Base-by-base conservation (phyloP, 2,797 vertebrate species). In the Helostoma temminkii region DNA sequence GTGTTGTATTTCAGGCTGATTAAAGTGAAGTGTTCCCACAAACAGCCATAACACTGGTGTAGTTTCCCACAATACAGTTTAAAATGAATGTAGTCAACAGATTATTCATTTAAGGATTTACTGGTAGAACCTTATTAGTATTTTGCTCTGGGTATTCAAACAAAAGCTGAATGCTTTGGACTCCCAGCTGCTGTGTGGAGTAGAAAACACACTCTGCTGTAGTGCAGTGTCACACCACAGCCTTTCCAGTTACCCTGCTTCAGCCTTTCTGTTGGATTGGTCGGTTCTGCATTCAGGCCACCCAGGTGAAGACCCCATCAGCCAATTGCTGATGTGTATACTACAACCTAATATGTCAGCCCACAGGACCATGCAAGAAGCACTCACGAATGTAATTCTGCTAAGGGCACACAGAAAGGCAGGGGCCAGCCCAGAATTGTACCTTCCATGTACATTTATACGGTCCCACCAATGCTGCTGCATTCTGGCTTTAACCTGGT, bases 101-200 rank as follows among this genome's bases (percentile, higher is more conserved):
- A 18, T 12, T 45, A 42, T 2, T 12, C 6, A 34, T 34, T 10
- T 34, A 3, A 34, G 32, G 1, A 22, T 54, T 22, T 37, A 53
- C 73, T 8, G 3, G 24, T 37, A 4, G 26, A 46, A 55, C 46
- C 55, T 48, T 30, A 21, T 46, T 5, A 37, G 7, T 61, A 25
- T 56, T 68, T 22, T 19, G 21, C 42, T 21, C 5, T 24, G 34
- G 21, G 42, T 82, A 30, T 48, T 52, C 66, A 84, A 84, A 87
- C 65, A 86, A 55, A 82, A 58, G 15, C 22, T 65, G 60, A 39
- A 78, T 56, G 58, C 79, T 78, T 71, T 89, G 85, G 79, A 86
- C 83, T 78, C 46, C 8, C 19, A 9, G 26, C 24, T 41, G 18
- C 2, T 8, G 9, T 39, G 41, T 64, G 28, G 28, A 54, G 6